phyloP scores from a whole-genome alignment of 1,140 invertebrate genomes.

The Telenomus remus region DNA sequence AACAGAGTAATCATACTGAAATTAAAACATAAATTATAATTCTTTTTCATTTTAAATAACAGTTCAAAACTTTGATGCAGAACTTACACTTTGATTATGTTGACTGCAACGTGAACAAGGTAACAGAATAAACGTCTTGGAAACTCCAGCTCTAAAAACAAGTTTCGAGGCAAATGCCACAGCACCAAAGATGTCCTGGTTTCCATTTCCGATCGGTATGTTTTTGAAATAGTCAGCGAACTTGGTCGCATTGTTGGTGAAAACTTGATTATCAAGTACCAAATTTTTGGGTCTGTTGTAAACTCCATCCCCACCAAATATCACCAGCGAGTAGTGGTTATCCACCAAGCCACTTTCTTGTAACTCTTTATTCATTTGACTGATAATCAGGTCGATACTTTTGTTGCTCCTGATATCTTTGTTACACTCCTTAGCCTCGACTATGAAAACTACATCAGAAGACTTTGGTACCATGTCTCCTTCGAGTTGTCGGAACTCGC shows the following conservation, averaged over 20 bases:
- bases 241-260: slow-evolving; percentile 76
- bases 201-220: slow-evolving; percentile 79
- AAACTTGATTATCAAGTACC: slow-evolving; percentile 81
- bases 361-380: slow-evolving; percentile 81
- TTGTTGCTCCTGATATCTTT: slow-evolving; percentile 78
- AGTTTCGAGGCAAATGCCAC: slow-evolving; percentile 84
- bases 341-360: slow-evolving; percentile 77
- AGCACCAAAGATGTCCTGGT: slow-evolving; percentile 84
- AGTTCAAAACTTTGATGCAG: not conserved
- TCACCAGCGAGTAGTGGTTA: slow-evolving; percentile 87
- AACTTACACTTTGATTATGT: slow-evolving; percentile 79
- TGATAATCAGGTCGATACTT: slow-evolving; percentile 81
- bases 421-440: slow-evolving; percentile 91
- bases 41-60: not conserved
- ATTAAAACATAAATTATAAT: slow-evolving; percentile 27
- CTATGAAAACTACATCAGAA: slow-evolving; percentile 90
- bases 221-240: slow-evolving; percentile 80
- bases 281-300: slow-evolving; percentile 82
- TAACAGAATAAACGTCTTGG: slow-evolving; percentile 88
- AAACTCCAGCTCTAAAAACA: slow-evolving; percentile 88
- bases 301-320: slow-evolving; percentile 85
- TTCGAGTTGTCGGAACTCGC: slow-evolving; percentile 79
- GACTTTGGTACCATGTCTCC: slow-evolving; percentile 78
- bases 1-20: slow-evolving; percentile 85
- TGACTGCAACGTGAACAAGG: slow-evolving; percentile 86